Evolutionary conservation across 2,797 vertebrate genomes (phyloP), one percentile per base, ranked within the genome.

Genomic region (Muscicapa comitata): DNA sequence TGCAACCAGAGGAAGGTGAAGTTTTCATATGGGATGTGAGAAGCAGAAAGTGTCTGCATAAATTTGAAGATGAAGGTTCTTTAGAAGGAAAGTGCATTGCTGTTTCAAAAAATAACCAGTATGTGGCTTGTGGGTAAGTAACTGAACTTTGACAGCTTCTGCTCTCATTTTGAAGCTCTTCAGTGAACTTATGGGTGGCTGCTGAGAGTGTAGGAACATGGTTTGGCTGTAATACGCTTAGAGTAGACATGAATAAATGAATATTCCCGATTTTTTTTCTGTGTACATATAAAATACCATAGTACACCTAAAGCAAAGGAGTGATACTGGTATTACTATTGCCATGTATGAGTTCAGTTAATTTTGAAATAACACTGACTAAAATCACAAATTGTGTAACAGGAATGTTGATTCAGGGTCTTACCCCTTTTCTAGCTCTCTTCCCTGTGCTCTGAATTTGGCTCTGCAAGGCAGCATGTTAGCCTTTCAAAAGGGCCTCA

Each of bases 11-110:
- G 84, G 97, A 97, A 57, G 98, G 98, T 0, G 97, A 98, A 74
- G 98, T 98, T 88, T 98, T 98, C 37, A 57, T 98, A 45, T 98
- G 98, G 98, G 98, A 98, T 91, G 98, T 98, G 70, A 98, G 97
- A 92, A 98, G 97, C 43, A 98, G 98, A 33, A 97, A 93, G 42
- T 98, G 98, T 81, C 79, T 98, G 31, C 98, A 98, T 83, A 97
- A 92, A 84, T 98, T 98, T 92, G 93, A 95, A 57, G 98, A 98
- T 92, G 98, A 98, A 95, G 98, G 98, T 70, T 98, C 95, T 90
- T 95, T 98, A 79, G 93, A 85, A 93, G 98, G 98, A 14, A 97
- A 97, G 68, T 97, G 97, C 88, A 97, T 98, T 10, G 97, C 98
- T 47, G 5, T 97, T 51, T 98, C 98, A 48, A 98, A 90, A 91